Base-by-base conservation (phyloP, 2,113 vertebrate species). In the Physeter macrocephalus region DNA sequence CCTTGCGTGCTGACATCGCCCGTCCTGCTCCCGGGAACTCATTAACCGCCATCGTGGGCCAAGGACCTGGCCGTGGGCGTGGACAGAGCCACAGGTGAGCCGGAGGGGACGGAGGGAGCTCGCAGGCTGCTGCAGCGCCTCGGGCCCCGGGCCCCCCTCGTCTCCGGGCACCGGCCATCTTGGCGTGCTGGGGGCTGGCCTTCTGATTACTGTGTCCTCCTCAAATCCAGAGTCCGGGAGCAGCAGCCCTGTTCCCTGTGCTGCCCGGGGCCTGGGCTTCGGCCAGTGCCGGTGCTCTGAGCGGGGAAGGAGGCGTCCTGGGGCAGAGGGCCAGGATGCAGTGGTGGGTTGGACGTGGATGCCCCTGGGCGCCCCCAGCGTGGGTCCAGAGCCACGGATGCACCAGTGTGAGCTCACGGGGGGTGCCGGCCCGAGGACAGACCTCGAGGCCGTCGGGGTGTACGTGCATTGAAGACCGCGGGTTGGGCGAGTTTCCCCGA, bases 301-400 rank as follows among this genome's bases (percentile, higher is more conserved):
- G 36, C 0, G 2, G 31, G 61, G 21, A 15, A 27, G n/a, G 27
- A 6, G 4, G 41, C 41, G 4, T 8, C 23, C 43, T 25, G 6
- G 87, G 69, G 23, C 5, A 8, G 74, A 78, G 61, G 36, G 8
- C 27, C 36, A 1, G 43, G 49, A 0, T 57, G 46, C 31, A 6
- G 61, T 1, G 21, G 49, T 31, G 17, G 0, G 2, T 5, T 10
- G 6, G 18, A 29, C 1, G 3, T 41, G 62, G 20, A 1, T 1
- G 4, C 29, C 77, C 36, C 3, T 54, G 1, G n/a, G n/a, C 34
- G 25, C 61, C 54, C 64, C 57, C 36, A 17, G 21, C 9, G 11
- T 14, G 29, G 27, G 21, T 1, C 39, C 89, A 17, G 52, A 52
- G 52, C 5, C 52, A 52, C 15, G 52, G 52, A 17, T 52, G 52